phyloP scores from a whole-genome alignment of 1,140 invertebrate species.

The Apis mellifera region Amel_HAv3.1 CM009940.2:1018001-1018500 shows the following conservation, averaged over 20 bases:
- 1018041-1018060: too few species aligned
- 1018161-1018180: neutral
- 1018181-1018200: constrained; percentile 3
- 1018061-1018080: too few species aligned
- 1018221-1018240: constrained; percentile 18
- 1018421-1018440: constrained; percentile 19
- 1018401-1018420: constrained; percentile 14
- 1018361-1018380: constrained; percentile 7
- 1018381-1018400: neutral
- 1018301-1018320: constrained; percentile 42
- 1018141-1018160: constrained; percentile 11
- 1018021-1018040: too few species aligned
- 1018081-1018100: too few species aligned
- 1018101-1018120: neutral
- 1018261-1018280: constrained; percentile 69
- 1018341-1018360: constrained; percentile 45
- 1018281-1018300: constrained; percentile 64
- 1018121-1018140: constrained; percentile 14
- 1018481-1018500: neutral
- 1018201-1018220: neutral
- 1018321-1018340: constrained; percentile 19
- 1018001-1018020: too few species aligned
- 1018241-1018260: constrained; percentile 74
- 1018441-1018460: neutral
- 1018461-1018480: neutral